phyloP scores from a whole-genome alignment of 2,888 invertebrate genomes.

The Xiphydria camelus region DNA sequence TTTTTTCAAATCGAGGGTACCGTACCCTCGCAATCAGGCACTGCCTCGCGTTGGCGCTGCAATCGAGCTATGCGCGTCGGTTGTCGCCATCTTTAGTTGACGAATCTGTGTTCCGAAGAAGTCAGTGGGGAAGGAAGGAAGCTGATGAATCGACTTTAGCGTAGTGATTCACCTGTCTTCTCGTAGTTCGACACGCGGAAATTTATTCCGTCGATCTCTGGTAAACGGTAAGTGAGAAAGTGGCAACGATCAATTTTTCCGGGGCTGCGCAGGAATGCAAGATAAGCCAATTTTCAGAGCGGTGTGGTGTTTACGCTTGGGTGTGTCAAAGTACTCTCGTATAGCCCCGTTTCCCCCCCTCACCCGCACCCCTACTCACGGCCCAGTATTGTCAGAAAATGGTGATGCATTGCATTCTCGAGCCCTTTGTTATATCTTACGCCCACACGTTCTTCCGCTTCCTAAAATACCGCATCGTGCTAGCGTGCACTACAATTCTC shows the following conservation, averaged over 20 bases:
- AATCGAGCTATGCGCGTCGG: slow-evolving; percentile 37
- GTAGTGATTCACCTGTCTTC: slow-evolving; percentile 30
- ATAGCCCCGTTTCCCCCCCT: slow-evolving; percentile 18
- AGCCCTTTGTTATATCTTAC: slow-evolving; percentile 39
- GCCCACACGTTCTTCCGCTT: slow-evolving; percentile 29
- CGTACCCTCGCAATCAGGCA: too few relatives aligned
- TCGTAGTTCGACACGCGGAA: slow-evolving; percentile 26
- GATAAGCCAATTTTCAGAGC: not conserved
- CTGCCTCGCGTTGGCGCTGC: too few relatives aligned
- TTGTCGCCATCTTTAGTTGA: slow-evolving; percentile 46
- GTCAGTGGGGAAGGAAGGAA: slow-evolving; percentile 30
- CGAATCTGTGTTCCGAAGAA: slow-evolving; percentile 22
- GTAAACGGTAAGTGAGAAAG: slow-evolving; percentile 24
- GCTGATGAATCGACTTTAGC: slow-evolving; percentile 26
- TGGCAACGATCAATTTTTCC: too few relatives aligned
- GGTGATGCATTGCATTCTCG: slow-evolving; percentile 44
- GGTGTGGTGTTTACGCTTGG: slow-evolving; percentile 44
- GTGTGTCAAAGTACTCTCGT: slow-evolving; percentile 46
- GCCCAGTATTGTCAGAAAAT: slow-evolving; percentile 45
- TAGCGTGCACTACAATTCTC: too few relatives aligned
- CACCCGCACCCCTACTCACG: too few relatives aligned
- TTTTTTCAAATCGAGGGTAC: too few relatives aligned
- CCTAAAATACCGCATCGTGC: too few relatives aligned
- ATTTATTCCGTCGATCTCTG: slow-evolving; percentile 25
- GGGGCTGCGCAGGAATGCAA: not conserved